Evolutionary conservation across 2,888 invertebrate genomes (phyloP), one percentile per base, ranked within the genome.

Genomic region (Drosophila testacea): DNA sequence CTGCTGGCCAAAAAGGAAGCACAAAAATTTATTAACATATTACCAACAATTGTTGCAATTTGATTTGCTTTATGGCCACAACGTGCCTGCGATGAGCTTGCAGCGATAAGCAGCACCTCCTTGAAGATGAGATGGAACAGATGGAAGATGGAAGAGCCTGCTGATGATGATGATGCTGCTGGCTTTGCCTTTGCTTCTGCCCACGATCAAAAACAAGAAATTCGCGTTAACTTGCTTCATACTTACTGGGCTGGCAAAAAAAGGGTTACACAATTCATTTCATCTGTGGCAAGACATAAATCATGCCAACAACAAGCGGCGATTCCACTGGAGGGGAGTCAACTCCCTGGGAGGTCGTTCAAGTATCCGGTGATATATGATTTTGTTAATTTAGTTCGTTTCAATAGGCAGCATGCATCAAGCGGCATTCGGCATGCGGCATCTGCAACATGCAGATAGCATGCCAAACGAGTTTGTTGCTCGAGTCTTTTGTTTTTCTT

Each of bases 21-120:
- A 54, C 13, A 55, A 56, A 73, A 79, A 89, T 84, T 88, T 84
- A 84, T 84, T 87, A 84, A 84, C 89, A 89, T 84, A 84, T 84
- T 84, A 89, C 84, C 87, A 87, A 82, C 85, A 89, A 85, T 89
- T 85, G 85, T 87, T 88, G 85, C 85, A 87, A 89, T 85, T 89
- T 89, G 80, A 89, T 85, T 85, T 89, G 83, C 85, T 85, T 89
- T 85, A 85, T 85, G 80, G 73, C 61, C 65, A 55, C 78, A 76
- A 82, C 85, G 85, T 85, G 85, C 72, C 44, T 41, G 77, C 72
- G 89, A 86, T 83, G 61, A 42, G 74, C 89, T 67, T 73, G 54
- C 69, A 83, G 83, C 79, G 84, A 84, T 83, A 75, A 84, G 84
- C 79, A 54, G 60, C 67, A 54, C 34, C 72, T 69, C 63, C 41